Evolutionary conservation across 1,140 invertebrate genomes (phyloP).

Genomic region (Pinna nobilis): DNA sequence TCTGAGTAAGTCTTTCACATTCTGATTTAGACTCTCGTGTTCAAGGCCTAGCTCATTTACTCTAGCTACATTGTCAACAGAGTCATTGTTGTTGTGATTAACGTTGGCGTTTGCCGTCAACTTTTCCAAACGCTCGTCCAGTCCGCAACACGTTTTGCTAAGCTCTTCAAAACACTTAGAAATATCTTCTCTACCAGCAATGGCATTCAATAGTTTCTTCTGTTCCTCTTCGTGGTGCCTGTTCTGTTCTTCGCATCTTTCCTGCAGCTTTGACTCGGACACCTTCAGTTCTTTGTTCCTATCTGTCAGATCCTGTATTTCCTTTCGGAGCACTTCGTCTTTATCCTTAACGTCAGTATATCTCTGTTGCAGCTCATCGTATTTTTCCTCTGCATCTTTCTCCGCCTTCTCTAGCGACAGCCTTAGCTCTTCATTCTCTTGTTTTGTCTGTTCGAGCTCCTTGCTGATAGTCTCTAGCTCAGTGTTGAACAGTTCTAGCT

Average conservation of each 20-base stretch:
- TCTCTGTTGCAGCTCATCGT: not conserved
- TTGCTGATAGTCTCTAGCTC: constrained; percentile 6
- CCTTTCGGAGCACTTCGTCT: not conserved
- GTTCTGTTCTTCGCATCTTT: constrained; percentile 10
- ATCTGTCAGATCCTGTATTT: constrained; percentile 13
- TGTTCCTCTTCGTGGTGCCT: constrained; percentile 5
- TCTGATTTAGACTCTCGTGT: constrained; percentile 12
- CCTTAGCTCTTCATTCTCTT: constrained; percentile 11
- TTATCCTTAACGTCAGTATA: not conserved
- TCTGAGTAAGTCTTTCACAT: constrained; percentile 19
- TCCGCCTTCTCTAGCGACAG: not conserved
- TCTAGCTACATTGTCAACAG: not conserved
- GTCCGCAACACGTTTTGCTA: constrained; percentile 13
- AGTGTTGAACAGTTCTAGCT: not conserved
- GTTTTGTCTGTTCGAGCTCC: constrained; percentile 6
- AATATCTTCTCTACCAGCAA: constrained; percentile 27
- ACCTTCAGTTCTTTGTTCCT: constrained; percentile 4
- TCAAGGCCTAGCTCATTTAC: constrained; percentile 15
- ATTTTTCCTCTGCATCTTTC: constrained; percentile 14
- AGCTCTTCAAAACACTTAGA: constrained; percentile 14
- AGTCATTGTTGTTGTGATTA: not conserved
- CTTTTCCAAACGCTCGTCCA: constrained; percentile 26
- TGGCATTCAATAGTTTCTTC: constrained; percentile 12
- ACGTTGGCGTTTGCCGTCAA: constrained; percentile 11
- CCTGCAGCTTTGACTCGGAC: not conserved